phyloP scores from a whole-genome alignment of 2,888 invertebrate species.

The Lasius fuliginosus region DNA sequence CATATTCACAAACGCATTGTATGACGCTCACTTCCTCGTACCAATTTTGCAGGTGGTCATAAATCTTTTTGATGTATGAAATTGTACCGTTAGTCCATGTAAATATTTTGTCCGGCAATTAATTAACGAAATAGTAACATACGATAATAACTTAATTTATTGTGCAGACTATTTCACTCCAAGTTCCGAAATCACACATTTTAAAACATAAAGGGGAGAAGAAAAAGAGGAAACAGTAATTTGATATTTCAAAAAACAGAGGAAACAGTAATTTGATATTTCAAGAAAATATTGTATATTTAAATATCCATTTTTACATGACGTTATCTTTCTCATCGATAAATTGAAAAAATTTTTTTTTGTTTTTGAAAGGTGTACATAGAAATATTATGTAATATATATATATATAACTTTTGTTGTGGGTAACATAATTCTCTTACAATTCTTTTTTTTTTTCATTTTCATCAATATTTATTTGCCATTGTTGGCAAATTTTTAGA shows the following conservation, averaged over 20 bases:
- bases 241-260: neutral
- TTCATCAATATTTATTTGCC: neutral
- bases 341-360: neutral
- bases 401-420: neutral
- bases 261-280: neutral
- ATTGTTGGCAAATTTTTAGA: neutral
- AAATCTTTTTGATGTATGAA: slow-evolving; percentile 45
- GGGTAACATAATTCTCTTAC: neutral
- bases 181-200: neutral
- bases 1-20: slow-evolving; percentile 42
- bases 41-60: slow-evolving; percentile 37
- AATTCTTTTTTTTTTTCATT: neutral
- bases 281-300: neutral
- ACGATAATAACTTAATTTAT: slow-evolving; percentile 2
- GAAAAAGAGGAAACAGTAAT: neutral
- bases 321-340: neutral
- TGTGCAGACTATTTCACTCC: neutral
- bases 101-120: slow-evolving; percentile 42
- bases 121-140: slow-evolving; percentile 30
- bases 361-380: neutral
- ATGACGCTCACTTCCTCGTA: slow-evolving; percentile 41
- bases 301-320: neutral
- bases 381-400: neutral
- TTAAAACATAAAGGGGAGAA: neutral
- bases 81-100: slow-evolving; percentile 39